Conservation (phyloP, 92 coral and sea anemone species). For the Porites rus region DNA sequence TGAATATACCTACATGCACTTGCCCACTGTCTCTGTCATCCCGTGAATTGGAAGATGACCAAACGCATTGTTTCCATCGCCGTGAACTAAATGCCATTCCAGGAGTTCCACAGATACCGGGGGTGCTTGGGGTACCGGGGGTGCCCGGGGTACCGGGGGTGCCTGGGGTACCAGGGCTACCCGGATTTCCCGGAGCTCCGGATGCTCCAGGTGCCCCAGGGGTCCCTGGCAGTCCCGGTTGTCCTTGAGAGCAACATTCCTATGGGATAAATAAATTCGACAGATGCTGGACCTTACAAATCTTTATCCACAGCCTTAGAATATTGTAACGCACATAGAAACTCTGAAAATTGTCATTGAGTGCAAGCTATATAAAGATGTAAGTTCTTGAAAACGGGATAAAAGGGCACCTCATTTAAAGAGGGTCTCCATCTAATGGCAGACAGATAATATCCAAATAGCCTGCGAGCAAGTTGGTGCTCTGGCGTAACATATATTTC, state of each 20-base stretch:
- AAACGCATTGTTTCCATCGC: conserved; percentile 47
- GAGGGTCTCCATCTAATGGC: too few relatives aligned
- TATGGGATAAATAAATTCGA: neutral
- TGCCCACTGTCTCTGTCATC: conserved; percentile 45
- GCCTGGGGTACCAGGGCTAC: conserved; percentile 37
- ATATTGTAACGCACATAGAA: too few relatives aligned
- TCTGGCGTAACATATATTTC: too few relatives aligned
- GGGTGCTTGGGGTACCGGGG: neutral
- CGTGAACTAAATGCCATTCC: neutral
- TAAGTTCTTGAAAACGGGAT: too few relatives aligned
- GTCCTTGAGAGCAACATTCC: neutral
- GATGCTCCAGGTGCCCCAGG: conserved; percentile 39
- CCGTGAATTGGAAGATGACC: conserved; percentile 11
- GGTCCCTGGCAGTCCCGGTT: conserved; percentile 21
- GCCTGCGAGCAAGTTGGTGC: too few relatives aligned
- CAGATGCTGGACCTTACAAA: too few relatives aligned
- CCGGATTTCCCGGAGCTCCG: conserved; percentile 43
- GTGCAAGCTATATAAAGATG: too few relatives aligned
- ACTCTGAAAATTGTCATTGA: too few relatives aligned
- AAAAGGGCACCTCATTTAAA: too few relatives aligned
- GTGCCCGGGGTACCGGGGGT: conserved; percentile 24
- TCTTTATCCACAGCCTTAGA: too few relatives aligned
- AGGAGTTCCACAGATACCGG: neutral
- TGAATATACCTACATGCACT: conserved; percentile 26
- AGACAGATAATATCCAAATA: too few relatives aligned